phyloP scores from a whole-genome alignment of 1,140 invertebrate species.

The Callitettix versicolor region DNA sequence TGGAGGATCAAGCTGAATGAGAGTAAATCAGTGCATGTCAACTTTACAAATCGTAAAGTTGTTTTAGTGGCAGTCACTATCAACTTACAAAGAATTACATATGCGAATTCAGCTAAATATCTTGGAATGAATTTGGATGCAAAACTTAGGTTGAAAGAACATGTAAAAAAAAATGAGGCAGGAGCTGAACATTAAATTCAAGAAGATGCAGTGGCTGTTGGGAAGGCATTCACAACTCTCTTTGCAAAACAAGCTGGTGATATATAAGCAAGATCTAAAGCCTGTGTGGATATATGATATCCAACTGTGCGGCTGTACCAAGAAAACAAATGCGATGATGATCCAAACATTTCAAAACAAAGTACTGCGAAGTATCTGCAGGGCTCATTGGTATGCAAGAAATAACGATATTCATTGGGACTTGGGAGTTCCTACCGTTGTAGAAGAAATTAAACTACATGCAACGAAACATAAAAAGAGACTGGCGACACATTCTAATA shows the following conservation, averaged over 20 bases:
- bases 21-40: constrained; percentile 27
- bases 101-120: constrained; percentile 19
- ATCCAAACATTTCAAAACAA: too few species aligned
- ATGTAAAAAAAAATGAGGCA: constrained; percentile 23
- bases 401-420: too few species aligned
- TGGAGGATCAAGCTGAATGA: too few species aligned
- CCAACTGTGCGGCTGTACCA: too few species aligned
- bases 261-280: constrained; percentile 16
- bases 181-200: constrained; percentile 16
- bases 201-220: constrained; percentile 19
- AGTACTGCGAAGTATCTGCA: neutral
- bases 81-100: neutral
- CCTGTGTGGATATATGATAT: too few species aligned
- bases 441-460: too few species aligned
- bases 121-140: constrained; percentile 26
- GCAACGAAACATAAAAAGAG: too few species aligned
- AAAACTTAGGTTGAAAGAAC: too few species aligned
- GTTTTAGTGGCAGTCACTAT: neutral
- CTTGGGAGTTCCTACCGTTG: too few species aligned
- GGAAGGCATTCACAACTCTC: constrained; percentile 17
- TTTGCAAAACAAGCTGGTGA: constrained; percentile 16
- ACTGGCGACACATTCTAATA: too few species aligned
- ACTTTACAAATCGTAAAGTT: constrained; percentile 25
- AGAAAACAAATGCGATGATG: too few species aligned
- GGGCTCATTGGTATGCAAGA: neutral